Evolutionary conservation across 1,140 invertebrate genomes (phyloP).

Genomic region (Augochlora pura): DNA sequence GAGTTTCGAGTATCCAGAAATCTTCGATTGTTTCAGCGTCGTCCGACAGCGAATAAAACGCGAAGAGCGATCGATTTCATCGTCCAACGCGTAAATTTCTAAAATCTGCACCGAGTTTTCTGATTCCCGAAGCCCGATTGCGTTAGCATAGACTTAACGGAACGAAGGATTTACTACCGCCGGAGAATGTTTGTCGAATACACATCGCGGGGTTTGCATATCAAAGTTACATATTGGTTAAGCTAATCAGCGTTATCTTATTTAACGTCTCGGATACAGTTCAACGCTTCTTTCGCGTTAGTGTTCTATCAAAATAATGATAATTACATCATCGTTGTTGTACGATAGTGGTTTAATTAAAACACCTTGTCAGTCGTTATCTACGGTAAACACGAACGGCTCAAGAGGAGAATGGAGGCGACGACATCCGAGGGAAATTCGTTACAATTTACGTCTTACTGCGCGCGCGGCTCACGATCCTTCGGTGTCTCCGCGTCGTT

Average conservation of each 20-base stretch:
- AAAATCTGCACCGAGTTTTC: neutral
- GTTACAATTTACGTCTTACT: too few relatives aligned
- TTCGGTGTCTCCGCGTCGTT: too few relatives aligned
- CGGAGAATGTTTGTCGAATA: neutral
- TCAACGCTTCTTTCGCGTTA: conserved; percentile 24
- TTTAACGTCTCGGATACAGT: conserved; percentile 14
- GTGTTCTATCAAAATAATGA: neutral
- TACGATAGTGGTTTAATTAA: neutral
- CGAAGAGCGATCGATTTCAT: too few relatives aligned
- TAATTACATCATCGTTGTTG: conserved; percentile 8
- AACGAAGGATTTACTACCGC: neutral
- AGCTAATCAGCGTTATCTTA: conserved; percentile 34
- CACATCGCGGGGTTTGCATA: conserved; percentile 2
- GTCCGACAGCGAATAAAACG: too few relatives aligned
- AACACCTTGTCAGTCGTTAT: neutral
- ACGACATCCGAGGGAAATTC: neutral
- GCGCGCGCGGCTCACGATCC: too few relatives aligned
- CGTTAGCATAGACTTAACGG: neutral
- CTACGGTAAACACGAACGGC: neutral
- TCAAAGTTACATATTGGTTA: conserved; percentile 23
- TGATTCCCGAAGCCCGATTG: neutral
- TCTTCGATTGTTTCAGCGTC: too few relatives aligned
- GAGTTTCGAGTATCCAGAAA: too few relatives aligned
- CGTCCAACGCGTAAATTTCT: too few relatives aligned
- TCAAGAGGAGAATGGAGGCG: neutral